Base-by-base conservation (phyloP, 2,888 invertebrate species). In the Scotopteryx bipunctaria region DNA sequence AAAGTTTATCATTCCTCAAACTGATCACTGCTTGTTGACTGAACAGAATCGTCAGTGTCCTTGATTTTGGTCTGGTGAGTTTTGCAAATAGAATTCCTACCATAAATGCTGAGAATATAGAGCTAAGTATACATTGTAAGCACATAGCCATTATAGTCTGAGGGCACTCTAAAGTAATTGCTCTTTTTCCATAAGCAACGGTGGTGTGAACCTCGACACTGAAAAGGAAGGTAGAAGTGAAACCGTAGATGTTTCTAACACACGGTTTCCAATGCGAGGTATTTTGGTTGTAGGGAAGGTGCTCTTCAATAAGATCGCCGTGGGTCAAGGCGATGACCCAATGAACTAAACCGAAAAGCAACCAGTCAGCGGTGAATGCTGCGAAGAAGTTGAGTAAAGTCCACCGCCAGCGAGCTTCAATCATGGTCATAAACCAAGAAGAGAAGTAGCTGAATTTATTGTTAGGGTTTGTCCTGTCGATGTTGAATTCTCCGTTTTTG, bases 131-230 rank as follows among this genome's bases (percentile, higher is more conserved):
- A 63, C 97, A 98, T 86, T 99, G 99, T 48, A 98, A 91, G 80
- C 98, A 98, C 96, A 99, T 97, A 53, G 98, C 94, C 66, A 98
- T 94, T 43, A 99, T 96, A 0, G 98, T 97, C 76, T 97, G 95
- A 0, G 98, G 97, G 73, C 99, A 99, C 80, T 98, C 96, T 62
- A 97, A 94, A 0, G 98, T 98, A 0, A 97, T 97, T 42, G 94
- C 92, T 47, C 97, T 93, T 42, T 92, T 93, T 6, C 97, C 97
- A 77, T 97, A 97, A 72, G 92, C 99, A 50, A 98, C 97, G 0
- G 98, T 98, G 71, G 98, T 98, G 76, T 99, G 98, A 0, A 98
- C 97, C 91, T 99, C 99, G 56, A 99, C 93, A 64, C 97, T 98
- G 91, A 98, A 99, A 33, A 99, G 93, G 77, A 99, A 97, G 43